Evolutionary conservation across 1,140 invertebrate genomes (phyloP).

Genomic region (Amyelois transitella): DNA sequence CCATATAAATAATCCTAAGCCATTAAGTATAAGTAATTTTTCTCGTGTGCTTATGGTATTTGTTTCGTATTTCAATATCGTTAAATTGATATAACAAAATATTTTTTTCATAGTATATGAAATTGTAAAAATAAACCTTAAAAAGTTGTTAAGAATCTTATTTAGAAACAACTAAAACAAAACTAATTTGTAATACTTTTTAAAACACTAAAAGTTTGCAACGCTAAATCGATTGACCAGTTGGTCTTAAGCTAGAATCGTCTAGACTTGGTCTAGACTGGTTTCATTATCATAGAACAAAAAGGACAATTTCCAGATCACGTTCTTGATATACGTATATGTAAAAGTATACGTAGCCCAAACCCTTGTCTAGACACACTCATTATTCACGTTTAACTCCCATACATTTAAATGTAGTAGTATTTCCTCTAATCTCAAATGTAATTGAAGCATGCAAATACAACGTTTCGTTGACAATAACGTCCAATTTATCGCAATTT

Average conservation of each 20-base stretch:
- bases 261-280: conserved; percentile 49
- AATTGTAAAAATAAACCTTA: too few species aligned
- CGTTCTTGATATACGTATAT: neutral
- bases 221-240: neutral
- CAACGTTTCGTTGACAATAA: too few species aligned
- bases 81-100: too few species aligned
- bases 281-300: conserved; percentile 19
- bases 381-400: neutral
- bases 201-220: neutral
- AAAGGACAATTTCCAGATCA: conserved; percentile 4
- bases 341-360: neutral
- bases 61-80: too few species aligned
- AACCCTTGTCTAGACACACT: neutral
- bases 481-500: neutral
- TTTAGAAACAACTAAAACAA: too few species aligned
- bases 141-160: too few species aligned
- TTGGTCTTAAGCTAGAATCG: neutral
- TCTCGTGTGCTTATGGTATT: too few species aligned
- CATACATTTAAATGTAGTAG: too few species aligned
- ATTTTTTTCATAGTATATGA: too few species aligned
- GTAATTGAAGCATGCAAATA: too few species aligned
- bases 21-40: neutral
- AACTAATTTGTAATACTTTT: too few species aligned
- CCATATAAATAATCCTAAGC: neutral
- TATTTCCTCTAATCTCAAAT: too few species aligned